Conservation (phyloP, 2,888 invertebrate genomes). For the Agrochola lychnidis region DNA sequence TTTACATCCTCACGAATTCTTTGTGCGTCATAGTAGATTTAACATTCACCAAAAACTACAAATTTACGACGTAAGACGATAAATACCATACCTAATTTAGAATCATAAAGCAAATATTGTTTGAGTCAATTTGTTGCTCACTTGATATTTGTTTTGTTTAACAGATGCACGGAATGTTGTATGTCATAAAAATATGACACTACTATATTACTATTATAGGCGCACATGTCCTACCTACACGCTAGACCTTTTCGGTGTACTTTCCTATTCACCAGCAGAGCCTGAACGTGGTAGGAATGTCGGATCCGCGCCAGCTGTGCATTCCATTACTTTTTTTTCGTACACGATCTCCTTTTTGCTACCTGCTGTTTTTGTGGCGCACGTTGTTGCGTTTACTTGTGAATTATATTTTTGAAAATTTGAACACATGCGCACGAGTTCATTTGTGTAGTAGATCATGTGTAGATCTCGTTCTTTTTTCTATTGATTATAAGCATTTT, state of each 20-base stretch:
- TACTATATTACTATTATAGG: not conserved
- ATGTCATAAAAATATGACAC: not conserved
- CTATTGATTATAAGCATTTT: not conserved
- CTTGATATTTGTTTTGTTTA: slow-evolving; percentile 16
- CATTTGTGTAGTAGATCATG: slow-evolving; percentile 23
- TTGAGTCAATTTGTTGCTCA: slow-evolving; percentile 26
- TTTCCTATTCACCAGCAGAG: slow-evolving; percentile 72
- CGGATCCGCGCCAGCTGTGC: slow-evolving; percentile 88
- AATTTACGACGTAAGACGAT: slow-evolving; percentile 43
- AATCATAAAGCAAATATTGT: slow-evolving; percentile 44
- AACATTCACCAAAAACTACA: slow-evolving; percentile 48
- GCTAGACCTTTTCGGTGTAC: slow-evolving; percentile 58
- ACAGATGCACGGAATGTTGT: slow-evolving; percentile 23
- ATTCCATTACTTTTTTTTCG: slow-evolving; percentile 84
- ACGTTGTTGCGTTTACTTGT: slow-evolving; percentile 77
- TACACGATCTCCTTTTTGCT: slow-evolving; percentile 82
- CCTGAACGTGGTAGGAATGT: slow-evolving; percentile 78
- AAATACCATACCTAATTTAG: slow-evolving; percentile 38
- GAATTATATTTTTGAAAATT: slow-evolving; percentile 63
- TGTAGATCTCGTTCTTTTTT: not conserved
- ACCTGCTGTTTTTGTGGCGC: slow-evolving; percentile 84
- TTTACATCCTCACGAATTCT: slow-evolving; percentile 45
- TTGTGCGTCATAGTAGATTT: slow-evolving; percentile 58
- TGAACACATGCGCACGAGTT: slow-evolving; percentile 49
- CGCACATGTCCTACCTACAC: slow-evolving; percentile 22